Percentiles rank a stretch among this genome's conserved stretches.
These are phyloP conservation scores for Hoplostethus atlanticus DNA, from an alignment of 2,797 vertebrate species.

Conservation along the genomic window DNA sequence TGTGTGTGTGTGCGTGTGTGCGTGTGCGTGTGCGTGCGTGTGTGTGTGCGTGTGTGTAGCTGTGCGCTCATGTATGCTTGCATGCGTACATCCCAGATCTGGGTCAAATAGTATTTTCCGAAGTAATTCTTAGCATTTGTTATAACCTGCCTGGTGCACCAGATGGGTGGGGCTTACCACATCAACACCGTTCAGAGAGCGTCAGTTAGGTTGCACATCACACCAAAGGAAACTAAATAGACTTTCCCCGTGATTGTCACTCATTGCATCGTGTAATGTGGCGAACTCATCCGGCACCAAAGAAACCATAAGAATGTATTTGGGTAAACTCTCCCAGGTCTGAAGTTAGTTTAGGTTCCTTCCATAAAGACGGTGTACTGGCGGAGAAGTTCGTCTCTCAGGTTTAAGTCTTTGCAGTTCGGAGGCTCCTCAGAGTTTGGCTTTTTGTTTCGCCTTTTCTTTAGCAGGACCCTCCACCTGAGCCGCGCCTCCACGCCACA, in stretches of 20 bases:
- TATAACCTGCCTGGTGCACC: constrained; percentile 49
- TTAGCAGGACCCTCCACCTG: constrained; percentile 61
- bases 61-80: constrained; percentile 47
- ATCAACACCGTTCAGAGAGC: constrained; percentile 8
- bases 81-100: constrained; percentile 59
- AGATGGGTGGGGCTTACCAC: constrained; percentile 31
- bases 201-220: constrained; percentile 2
- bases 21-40: too few relatives aligned
- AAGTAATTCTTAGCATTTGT: constrained; percentile 50
- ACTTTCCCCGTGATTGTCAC: too few relatives aligned
- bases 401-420: constrained; percentile 48
- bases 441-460: constrained; percentile 64
- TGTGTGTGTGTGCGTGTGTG: too few relatives aligned
- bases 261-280: too few relatives aligned
- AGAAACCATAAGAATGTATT: background rate
- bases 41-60: constrained; percentile 6
- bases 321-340: too few relatives aligned
- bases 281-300: too few relatives aligned
- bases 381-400: background rate
- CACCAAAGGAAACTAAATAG: too few relatives aligned
- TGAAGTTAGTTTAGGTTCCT: constrained; percentile 5
- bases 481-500: constrained; percentile 61
- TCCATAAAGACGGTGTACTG: constrained; percentile 22
- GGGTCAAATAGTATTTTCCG: constrained; percentile 54
- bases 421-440: constrained; percentile 43